Evolutionary conservation across 2,888 invertebrate species (phyloP).

Genomic region (Apamea crenata): DNA sequence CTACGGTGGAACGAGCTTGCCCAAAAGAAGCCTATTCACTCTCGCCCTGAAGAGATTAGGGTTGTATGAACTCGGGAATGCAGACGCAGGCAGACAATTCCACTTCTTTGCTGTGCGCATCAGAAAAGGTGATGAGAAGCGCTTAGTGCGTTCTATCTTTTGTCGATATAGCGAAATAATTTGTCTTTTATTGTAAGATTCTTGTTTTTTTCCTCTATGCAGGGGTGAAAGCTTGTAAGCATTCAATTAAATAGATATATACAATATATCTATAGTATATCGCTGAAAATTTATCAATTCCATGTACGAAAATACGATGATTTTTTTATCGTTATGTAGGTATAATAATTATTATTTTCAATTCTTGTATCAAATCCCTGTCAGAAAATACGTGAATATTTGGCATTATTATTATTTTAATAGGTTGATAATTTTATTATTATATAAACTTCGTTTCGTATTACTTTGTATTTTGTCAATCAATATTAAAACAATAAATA

Average conservation of each 20-base stretch:
- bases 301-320: conserved; percentile 48
- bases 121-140: too few relatives aligned
- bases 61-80: too few relatives aligned
- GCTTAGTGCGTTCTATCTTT: background rate
- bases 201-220: background rate
- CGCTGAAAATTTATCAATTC: conserved; percentile 27
- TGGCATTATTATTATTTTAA: conserved; percentile 20
- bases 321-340: too few relatives aligned
- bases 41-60: too few relatives aligned
- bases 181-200: background rate
- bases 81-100: too few relatives aligned
- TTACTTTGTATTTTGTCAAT: conserved; percentile 19
- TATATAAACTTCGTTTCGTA: conserved; percentile 14
- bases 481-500: conserved; percentile 5
- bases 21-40: too few relatives aligned
- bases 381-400: conserved; percentile 50
- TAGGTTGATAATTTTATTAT: background rate
- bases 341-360: conserved; percentile 22
- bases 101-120: too few relatives aligned
- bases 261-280: background rate
- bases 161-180: background rate
- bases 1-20: too few relatives aligned
- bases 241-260: background rate
- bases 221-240: background rate
- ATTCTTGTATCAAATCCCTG: conserved; percentile 38